phyloP scores from a whole-genome alignment of 2,888 invertebrate genomes.

The Neoitamus cyanurus region DNA sequence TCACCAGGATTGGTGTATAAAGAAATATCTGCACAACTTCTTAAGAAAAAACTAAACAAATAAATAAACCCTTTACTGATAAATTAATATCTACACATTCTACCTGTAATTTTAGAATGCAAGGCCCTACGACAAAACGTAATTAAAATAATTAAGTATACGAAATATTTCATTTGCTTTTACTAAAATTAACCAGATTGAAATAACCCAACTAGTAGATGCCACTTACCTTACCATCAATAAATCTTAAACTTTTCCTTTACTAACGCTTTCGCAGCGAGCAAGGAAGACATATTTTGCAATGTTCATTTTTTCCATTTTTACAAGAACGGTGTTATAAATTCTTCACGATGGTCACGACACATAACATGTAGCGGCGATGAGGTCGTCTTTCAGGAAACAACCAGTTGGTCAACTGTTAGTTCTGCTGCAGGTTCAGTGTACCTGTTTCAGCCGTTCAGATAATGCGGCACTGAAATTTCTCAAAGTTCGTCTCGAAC shows the following conservation, averaged over 20 bases:
- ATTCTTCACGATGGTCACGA: slow-evolving; percentile 17
- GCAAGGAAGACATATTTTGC: slow-evolving; percentile 23
- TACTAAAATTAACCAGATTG: neutral
- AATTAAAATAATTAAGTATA: no score
- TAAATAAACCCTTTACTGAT: no score
- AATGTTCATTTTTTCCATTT: neutral
- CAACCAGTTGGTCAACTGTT: slow-evolving; percentile 33
- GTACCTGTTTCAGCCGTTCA: slow-evolving; percentile 18
- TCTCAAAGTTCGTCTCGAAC: neutral
- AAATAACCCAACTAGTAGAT: neutral
- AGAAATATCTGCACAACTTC: no score
- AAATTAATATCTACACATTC: no score
- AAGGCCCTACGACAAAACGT: no score
- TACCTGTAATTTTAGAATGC: no score
- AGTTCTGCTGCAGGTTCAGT: slow-evolving; percentile 11
- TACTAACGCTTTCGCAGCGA: neutral
- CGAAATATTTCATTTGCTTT: neutral
- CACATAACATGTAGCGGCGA: slow-evolving; percentile 26
- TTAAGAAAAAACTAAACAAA: no score
- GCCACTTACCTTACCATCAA: neutral
- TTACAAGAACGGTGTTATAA: slow-evolving; percentile 5
- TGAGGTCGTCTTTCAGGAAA: slow-evolving; percentile 34
- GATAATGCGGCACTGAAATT: neutral
- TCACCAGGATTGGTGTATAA: no score
- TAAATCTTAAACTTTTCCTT: neutral